Conservation (phyloP, 2,888 invertebrate genomes). For the Xanthia icteritia region DNA sequence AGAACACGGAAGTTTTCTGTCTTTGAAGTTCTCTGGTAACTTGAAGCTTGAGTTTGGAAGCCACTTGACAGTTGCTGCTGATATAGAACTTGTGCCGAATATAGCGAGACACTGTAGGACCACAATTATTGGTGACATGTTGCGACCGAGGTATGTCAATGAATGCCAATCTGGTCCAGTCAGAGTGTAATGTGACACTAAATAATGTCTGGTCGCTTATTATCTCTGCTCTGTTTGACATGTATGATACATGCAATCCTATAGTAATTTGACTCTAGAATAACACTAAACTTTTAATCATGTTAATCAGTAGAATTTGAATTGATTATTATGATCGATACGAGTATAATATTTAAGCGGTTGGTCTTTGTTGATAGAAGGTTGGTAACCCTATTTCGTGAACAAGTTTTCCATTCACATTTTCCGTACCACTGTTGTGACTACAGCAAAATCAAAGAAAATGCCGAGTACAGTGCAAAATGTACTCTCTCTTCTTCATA, state of each 20-base stretch:
- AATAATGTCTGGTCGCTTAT: slow-evolving; percentile 47
- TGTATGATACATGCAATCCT: neutral
- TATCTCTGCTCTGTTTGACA: slow-evolving; percentile 23
- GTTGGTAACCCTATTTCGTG: neutral
- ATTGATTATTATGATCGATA: neutral
- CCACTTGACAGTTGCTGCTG: slow-evolving; percentile 80
- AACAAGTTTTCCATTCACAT: neutral
- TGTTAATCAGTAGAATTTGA: slow-evolving; percentile 34
- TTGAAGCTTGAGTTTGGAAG: slow-evolving; percentile 83
- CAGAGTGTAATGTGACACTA: slow-evolving; percentile 79
- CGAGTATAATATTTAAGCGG: neutral
- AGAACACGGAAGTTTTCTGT: slow-evolving; percentile 82
- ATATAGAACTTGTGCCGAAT: slow-evolving; percentile 67
- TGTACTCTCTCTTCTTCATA: slow-evolving; percentile 25
- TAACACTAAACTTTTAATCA: slow-evolving; percentile 47
- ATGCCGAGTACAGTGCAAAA: neutral
- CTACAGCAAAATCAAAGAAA: slow-evolving; percentile 13
- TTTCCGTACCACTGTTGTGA: neutral
- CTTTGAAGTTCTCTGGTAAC: slow-evolving; percentile 80
- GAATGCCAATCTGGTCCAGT: slow-evolving; percentile 70
- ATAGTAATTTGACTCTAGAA: slow-evolving; percentile 59
- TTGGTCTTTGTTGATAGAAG: neutral
- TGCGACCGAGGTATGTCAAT: slow-evolving; percentile 66
- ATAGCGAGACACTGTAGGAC: slow-evolving; percentile 43
- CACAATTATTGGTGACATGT: slow-evolving; percentile 55